Percentiles rank a stretch among this genome's conserved stretches.
phyloP scores from a whole-genome alignment of 2,888 invertebrate species.

The Acrobasis repandana region DNA sequence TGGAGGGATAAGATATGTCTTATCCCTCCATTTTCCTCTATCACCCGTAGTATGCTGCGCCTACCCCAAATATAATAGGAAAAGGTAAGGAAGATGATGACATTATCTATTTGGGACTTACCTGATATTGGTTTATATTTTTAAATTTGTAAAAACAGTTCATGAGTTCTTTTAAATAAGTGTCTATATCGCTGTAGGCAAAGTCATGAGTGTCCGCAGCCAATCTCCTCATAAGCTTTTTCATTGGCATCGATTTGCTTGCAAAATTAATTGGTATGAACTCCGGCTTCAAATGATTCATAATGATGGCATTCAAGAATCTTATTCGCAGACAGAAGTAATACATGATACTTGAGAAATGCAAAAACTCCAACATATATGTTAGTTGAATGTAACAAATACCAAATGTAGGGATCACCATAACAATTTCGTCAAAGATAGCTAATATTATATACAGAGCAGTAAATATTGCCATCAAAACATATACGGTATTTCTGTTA shows the following conservation, averaged over 20 bases:
- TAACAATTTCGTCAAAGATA: neutral
- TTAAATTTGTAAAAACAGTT: constrained; percentile 11
- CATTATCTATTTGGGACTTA: constrained; percentile 4
- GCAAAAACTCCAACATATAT: constrained; percentile 31
- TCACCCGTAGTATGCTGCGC: no score
- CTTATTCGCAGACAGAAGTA: constrained; percentile 28
- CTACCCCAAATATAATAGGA: no score
- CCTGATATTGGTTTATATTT: constrained; percentile 25
- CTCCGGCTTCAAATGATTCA: constrained; percentile 22
- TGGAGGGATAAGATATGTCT: no score
- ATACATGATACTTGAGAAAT: constrained; percentile 28
- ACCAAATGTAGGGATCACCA: neutral
- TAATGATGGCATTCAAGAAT: constrained; percentile 24
- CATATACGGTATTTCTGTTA: constrained; percentile 28
- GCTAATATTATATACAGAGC: neutral
- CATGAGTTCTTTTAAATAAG: constrained; percentile 21
- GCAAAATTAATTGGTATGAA: neutral
- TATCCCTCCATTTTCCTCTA: no score
- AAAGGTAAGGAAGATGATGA: no score
- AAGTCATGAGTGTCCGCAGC: constrained; percentile 21
- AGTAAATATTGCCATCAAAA: neutral
- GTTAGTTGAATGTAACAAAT: neutral
- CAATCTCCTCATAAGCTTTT: neutral
- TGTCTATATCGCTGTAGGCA: constrained; percentile 14
- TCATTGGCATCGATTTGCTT: neutral